A percentile compares a stretch with the other conserved stretches of the same genome.
Conservation (phyloP, 1,140 invertebrate species). For the Cyclargus thomasi region DNA sequence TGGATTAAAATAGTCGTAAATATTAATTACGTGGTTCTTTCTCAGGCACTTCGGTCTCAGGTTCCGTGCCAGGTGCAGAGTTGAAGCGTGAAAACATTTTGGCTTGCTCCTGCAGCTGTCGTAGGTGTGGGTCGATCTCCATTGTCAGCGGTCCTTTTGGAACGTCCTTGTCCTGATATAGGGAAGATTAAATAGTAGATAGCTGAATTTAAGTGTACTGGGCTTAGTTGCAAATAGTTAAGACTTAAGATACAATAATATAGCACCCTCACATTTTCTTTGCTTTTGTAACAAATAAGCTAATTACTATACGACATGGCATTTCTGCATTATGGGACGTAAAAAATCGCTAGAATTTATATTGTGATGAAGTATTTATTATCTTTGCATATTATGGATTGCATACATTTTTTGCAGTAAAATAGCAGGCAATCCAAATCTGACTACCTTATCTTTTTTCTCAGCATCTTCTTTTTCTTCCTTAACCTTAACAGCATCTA, state of each 20-base stretch:
- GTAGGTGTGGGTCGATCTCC: conserved; percentile 68
- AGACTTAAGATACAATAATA: too few relatives aligned
- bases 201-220: too few relatives aligned
- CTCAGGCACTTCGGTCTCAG: conserved; percentile 40
- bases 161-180: conserved; percentile 64
- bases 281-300: too few relatives aligned
- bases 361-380: too few relatives aligned
- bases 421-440: too few relatives aligned
- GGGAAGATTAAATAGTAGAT: conserved; percentile 17
- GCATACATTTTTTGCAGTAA: too few relatives aligned
- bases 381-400: too few relatives aligned
- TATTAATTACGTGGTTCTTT: conserved; percentile 56
- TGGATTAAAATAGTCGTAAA: not conserved
- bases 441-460: conserved; percentile 42
- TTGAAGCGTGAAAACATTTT: conserved; percentile 69
- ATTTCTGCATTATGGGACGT: too few relatives aligned
- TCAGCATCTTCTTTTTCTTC: conserved; percentile 61
- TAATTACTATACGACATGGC: too few relatives aligned
- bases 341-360: too few relatives aligned
- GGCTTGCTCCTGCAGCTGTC: conserved; percentile 66
- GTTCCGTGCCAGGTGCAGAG: conserved; percentile 46
- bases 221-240: too few relatives aligned
- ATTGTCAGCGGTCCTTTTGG: conserved; percentile 69
- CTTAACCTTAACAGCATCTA: conserved; percentile 58
- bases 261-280: too few relatives aligned